A percentile compares a stretch with the other conserved stretches of the same genome.
phyloP scores from a whole-genome alignment of 2,797 vertebrate species.

The Pristis pectinata region DNA sequence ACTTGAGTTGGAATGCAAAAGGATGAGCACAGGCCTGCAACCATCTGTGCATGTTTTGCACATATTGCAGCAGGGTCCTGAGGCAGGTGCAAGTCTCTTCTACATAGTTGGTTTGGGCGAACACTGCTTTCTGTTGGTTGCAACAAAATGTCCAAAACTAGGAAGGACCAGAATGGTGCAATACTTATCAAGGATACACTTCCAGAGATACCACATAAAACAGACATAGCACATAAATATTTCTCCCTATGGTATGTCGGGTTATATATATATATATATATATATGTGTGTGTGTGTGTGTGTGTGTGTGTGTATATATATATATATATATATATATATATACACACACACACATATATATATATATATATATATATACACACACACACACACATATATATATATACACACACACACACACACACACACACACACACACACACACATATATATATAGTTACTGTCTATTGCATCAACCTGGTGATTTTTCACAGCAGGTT shows the following conservation, averaged over 20 bases:
- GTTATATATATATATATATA: background rate
- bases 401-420: too few species aligned
- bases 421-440: too few species aligned
- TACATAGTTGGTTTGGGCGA: background rate
- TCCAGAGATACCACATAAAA: background rate
- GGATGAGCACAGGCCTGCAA: background rate
- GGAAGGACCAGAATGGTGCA: background rate
- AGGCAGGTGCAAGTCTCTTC: background rate
- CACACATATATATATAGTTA: background rate
- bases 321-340: too few species aligned
- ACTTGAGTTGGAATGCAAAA: background rate
- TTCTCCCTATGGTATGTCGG: background rate
- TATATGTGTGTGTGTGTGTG: too few species aligned
- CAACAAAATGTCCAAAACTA: background rate
- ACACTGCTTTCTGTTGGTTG: background rate
- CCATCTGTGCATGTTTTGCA: background rate
- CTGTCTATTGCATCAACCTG: background rate
- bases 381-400: too few species aligned
- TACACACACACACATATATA: too few species aligned
- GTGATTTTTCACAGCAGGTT: background rate
- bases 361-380: too few species aligned
- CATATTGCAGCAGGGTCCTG: background rate
- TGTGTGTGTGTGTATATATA: too few species aligned
- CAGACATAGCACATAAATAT: background rate
- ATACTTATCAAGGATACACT: too few species aligned